These are phyloP conservation scores for Tupaia tana DNA, from an alignment of 2,113 vertebrate genomes.

Conservation along the genomic window DNA sequence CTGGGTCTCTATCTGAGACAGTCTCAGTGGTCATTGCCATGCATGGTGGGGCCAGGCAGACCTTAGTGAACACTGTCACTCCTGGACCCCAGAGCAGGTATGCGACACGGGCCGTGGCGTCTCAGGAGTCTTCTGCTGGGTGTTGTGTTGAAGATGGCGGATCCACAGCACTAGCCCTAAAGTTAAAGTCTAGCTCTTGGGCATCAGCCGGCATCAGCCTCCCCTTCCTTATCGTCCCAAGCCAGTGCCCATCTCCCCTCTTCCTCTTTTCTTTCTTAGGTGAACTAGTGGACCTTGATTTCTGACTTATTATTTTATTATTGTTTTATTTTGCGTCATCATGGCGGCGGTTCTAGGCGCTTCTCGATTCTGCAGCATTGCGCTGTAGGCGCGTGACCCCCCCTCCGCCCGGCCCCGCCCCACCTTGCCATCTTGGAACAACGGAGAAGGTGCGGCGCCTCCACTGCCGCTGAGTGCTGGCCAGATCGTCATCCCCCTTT, in stretches of 20 bases:
- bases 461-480: not conserved
- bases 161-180: fast-evolving
- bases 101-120: fast-evolving
- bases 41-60: no score
- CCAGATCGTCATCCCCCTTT: not conserved
- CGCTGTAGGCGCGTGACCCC: not conserved
- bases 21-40: not conserved
- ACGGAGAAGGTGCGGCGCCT: not conserved
- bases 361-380: conserved; percentile 45
- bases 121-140: not conserved
- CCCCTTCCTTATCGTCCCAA: not conserved
- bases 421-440: not conserved
- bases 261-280: not conserved
- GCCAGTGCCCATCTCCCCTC: not conserved
- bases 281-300: not conserved
- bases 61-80: no score
- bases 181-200: not conserved
- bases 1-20: not conserved
- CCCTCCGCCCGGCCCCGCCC: not conserved
- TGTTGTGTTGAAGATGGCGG: fast-evolving
- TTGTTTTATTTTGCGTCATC: not conserved
- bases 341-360: conserved; percentile 54
- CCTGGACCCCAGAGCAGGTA: not conserved
- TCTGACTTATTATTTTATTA: not conserved
- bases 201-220: not conserved